These are phyloP conservation scores for Drusus annulatus DNA, from an alignment of 1,140 invertebrate genomes.

Conservation along the genomic window DNA sequence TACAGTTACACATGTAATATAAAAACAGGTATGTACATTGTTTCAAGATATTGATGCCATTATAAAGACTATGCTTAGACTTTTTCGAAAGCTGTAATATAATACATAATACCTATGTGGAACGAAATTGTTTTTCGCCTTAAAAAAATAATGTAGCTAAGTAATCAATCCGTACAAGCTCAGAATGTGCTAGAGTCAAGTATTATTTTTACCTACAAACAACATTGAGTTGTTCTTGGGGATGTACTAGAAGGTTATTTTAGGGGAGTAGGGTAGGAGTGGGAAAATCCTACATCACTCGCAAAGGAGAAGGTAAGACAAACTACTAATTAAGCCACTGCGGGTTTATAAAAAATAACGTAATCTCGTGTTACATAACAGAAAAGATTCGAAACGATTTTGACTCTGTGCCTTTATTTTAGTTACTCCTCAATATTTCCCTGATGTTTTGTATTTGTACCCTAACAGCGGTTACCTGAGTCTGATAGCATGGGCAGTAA, in stretches of 20 bases:
- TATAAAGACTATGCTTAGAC: too few relatives aligned
- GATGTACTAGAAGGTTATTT: slow-evolving; percentile 13
- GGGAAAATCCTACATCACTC: slow-evolving; percentile 20
- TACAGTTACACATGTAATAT: too few relatives aligned
- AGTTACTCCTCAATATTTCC: background rate
- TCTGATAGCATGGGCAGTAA: background rate
- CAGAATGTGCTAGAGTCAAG: slow-evolving; percentile 4
- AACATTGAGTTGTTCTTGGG: slow-evolving; percentile 15
- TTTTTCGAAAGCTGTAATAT: too few relatives aligned
- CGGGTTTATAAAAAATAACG: background rate
- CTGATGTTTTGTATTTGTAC: slow-evolving; percentile 27
- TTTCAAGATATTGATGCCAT: too few relatives aligned
- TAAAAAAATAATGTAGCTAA: too few relatives aligned
- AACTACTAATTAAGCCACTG: background rate
- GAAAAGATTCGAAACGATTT: background rate
- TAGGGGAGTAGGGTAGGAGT: background rate
- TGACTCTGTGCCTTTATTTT: background rate
- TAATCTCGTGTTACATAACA: background rate
- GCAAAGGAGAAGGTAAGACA: background rate
- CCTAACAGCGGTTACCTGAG: slow-evolving; percentile 38
- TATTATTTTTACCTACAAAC: slow-evolving; percentile 25
- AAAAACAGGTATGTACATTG: too few relatives aligned
- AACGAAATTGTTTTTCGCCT: too few relatives aligned
- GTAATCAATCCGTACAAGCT: slow-evolving; percentile 2
- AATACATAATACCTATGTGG: too few relatives aligned